These are phyloP conservation scores for Sarotherodon lohbergeri DNA, from an alignment of 2,113 vertebrate species.

Conservation along the genomic window DNA sequence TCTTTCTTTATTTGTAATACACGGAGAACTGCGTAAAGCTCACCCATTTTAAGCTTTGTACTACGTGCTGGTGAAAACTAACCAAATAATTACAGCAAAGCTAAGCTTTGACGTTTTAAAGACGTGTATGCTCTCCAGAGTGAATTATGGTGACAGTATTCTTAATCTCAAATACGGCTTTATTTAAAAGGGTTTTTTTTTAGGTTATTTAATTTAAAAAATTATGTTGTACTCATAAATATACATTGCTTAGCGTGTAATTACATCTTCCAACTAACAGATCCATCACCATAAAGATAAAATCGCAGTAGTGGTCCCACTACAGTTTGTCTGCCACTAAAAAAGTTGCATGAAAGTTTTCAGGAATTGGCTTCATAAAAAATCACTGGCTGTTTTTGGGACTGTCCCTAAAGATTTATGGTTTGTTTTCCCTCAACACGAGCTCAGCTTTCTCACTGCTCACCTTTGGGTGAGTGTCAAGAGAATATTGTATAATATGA, in stretches of 20 bases:
- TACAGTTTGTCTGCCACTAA: not conserved
- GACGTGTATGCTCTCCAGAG: not conserved
- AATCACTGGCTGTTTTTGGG: not conserved
- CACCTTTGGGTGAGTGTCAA: accelerated
- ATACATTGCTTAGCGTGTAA: not conserved
- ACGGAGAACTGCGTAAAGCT: not conserved
- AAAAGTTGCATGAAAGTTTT: not conserved
- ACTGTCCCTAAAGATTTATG: not conserved
- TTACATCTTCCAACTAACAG: not conserved
- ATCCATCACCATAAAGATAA: not conserved
- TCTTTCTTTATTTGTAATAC: not conserved
- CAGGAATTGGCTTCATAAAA: not conserved
- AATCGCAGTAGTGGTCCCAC: not conserved
- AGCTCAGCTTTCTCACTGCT: not conserved
- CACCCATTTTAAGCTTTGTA: not conserved
- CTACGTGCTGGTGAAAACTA: not conserved
- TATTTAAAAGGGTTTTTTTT: accelerated
- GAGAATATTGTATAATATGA: too few species aligned
- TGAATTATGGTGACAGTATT: not conserved
- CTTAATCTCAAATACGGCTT: not conserved
- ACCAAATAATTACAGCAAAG: not conserved
- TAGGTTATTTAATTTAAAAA: not conserved
- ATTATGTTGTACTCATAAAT: not conserved
- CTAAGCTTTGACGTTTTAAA: not conserved
- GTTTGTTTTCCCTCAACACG: not conserved